These are phyloP conservation scores for Archips crataeganus DNA, from an alignment of 2,888 invertebrate species.

Conservation along the genomic window DNA sequence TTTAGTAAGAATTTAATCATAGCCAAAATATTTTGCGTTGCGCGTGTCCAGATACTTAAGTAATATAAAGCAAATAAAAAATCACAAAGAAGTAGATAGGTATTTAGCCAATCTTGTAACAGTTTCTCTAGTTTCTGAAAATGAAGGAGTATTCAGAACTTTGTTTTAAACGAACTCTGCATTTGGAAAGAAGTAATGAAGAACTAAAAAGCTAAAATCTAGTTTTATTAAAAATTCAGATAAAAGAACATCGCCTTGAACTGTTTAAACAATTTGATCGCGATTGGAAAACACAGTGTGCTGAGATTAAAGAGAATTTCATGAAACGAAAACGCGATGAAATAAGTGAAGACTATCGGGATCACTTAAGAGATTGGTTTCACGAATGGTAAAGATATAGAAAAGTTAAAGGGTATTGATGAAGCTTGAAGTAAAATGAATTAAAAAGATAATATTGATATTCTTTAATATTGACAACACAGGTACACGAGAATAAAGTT, in stretches of 20 bases:
- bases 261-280: constrained; percentile 51
- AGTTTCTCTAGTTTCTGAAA: too few relatives aligned
- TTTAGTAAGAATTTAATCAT: too few relatives aligned
- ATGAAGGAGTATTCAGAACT: too few relatives aligned
- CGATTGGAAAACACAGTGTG: constrained; percentile 52
- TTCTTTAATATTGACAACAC: not conserved
- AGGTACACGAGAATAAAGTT: constrained; percentile 66
- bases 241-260: constrained; percentile 40
- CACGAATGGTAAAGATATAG: constrained; percentile 60
- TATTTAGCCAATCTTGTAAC: too few relatives aligned
- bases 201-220: not conserved
- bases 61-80: too few relatives aligned
- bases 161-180: too few relatives aligned
- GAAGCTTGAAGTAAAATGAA: too few relatives aligned
- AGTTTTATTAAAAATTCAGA: constrained; percentile 40
- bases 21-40: too few relatives aligned
- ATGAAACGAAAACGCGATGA: constrained; percentile 51
- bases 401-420: not conserved
- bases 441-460: not conserved
- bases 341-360: constrained; percentile 63
- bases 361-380: constrained; percentile 68
- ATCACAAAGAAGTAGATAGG: too few relatives aligned
- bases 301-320: constrained; percentile 54
- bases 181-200: not conserved
- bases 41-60: too few relatives aligned